Evolutionary conservation across 2,888 invertebrate species (phyloP).

Genomic region (Incurvaria masculella): DNA sequence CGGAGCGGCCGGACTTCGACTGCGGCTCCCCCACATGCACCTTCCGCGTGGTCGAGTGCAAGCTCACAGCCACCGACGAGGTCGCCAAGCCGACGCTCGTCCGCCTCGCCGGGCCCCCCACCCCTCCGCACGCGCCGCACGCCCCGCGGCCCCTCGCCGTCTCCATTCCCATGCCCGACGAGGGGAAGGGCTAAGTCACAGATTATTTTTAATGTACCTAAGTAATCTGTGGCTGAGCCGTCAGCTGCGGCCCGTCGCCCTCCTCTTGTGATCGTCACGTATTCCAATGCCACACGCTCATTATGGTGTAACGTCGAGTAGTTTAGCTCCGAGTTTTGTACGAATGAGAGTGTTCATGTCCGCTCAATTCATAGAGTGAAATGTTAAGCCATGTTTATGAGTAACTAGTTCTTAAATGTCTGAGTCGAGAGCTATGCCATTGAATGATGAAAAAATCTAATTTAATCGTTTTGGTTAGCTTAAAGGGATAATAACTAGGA

Average conservation of each 20-base stretch:
- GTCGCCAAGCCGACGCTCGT: slow-evolving; percentile 25
- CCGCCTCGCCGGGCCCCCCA: slow-evolving; percentile 20
- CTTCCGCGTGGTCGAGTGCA: slow-evolving; percentile 49
- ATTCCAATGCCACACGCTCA: background rate
- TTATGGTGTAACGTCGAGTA: background rate
- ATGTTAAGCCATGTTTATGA: too few species aligned
- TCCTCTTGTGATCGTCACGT: background rate
- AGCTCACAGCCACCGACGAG: slow-evolving; percentile 45
- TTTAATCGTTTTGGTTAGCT: too few species aligned
- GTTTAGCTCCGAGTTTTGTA: background rate
- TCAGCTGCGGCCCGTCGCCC: background rate
- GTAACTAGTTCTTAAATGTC: too few species aligned
- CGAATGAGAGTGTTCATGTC: background rate
- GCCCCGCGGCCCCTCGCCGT: slow-evolving; percentile 43
- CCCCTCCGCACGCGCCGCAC: slow-evolving; percentile 23
- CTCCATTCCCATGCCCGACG: slow-evolving; percentile 57
- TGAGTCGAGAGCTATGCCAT: too few species aligned
- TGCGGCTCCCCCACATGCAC: slow-evolving; percentile 43
- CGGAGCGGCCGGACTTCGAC: slow-evolving; percentile 39
- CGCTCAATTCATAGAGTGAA: background rate
- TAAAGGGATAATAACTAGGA: too few species aligned
- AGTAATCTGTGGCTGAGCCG: too few species aligned
- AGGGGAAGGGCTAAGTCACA: slow-evolving; percentile 55
- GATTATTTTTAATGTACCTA: too few species aligned
- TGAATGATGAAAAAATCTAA: too few species aligned